Evolutionary conservation across 2,888 invertebrate genomes (phyloP).

Genomic region (Kuschelorhynchus macadamiae): DNA sequence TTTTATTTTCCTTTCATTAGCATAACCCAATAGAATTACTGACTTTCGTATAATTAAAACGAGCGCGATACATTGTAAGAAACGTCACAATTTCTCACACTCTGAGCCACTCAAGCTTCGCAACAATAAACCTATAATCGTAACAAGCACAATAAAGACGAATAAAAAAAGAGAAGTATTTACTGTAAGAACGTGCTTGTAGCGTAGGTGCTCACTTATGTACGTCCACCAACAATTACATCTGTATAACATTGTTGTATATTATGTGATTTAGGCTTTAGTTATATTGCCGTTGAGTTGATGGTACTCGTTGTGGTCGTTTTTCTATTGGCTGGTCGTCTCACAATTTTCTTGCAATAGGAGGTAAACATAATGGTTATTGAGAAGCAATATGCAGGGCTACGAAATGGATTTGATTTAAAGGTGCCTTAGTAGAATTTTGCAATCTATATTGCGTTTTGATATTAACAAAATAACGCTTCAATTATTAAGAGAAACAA

Average conservation of each 20-base stretch:
- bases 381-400: no score
- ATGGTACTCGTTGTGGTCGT: slow-evolving; percentile 7
- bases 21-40: no score
- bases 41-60: slow-evolving; percentile 12
- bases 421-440: no score
- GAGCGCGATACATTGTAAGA: slow-evolving; percentile 31
- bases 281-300: slow-evolving; percentile 24
- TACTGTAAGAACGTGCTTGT: slow-evolving; percentile 45
- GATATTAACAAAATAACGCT: no score
- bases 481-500: no score
- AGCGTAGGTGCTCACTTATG: slow-evolving; percentile 44
- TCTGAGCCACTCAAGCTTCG: slow-evolving; percentile 25
- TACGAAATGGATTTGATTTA: no score
- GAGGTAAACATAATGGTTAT: no score
- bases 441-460: no score
- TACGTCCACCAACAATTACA: slow-evolving; percentile 43
- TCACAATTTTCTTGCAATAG: no score
- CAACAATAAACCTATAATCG: slow-evolving; percentile 51
- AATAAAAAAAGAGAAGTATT: slow-evolving; percentile 43
- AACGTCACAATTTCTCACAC: slow-evolving; percentile 49
- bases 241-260: slow-evolving; percentile 39
- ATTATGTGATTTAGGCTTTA: slow-evolving; percentile 31
- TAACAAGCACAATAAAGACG: slow-evolving; percentile 40
- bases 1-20: no score
- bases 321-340: no score